A percentile compares a stretch with the other conserved stretches of the same genome.
Evolutionary conservation across 2,113 vertebrate species (phyloP).

Genomic region (Pardalotus punctatus): DNA sequence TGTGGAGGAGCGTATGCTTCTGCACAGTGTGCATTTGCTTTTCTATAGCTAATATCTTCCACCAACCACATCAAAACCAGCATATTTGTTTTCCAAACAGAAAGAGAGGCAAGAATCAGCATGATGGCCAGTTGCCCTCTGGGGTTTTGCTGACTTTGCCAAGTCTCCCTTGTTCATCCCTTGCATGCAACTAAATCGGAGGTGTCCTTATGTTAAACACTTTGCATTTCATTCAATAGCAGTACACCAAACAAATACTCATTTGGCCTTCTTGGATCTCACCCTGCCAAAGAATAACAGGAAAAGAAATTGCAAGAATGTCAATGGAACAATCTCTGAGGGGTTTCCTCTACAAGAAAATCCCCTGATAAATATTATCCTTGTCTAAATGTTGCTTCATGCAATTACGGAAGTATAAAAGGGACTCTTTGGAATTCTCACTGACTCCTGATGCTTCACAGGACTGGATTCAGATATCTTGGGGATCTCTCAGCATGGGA

Average conservation of each 20-base stretch:
- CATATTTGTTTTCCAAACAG: neutral
- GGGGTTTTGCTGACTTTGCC: neutral
- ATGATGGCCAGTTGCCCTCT: neutral
- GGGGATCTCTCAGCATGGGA: neutral
- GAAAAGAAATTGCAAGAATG: neutral
- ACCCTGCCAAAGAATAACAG: neutral
- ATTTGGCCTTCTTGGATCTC: neutral
- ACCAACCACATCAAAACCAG: neutral
- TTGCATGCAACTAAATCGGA: neutral
- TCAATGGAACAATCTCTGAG: neutral
- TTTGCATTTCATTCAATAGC: neutral
- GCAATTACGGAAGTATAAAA: neutral
- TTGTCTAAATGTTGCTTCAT: neutral
- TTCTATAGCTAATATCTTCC: neutral
- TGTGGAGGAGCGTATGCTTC: neutral
- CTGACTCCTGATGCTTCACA: neutral
- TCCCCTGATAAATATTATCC: neutral
- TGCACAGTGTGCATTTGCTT: rapidly evolving
- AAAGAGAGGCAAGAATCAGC: neutral
- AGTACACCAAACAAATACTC: neutral
- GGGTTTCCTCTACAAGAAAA: neutral
- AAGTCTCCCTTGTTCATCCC: neutral
- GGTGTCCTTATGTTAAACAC: neutral
- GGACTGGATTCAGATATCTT: neutral
- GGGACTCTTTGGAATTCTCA: neutral